Conservation (phyloP, 2,797 vertebrate species). For the Artibeus lituratus region DNA sequence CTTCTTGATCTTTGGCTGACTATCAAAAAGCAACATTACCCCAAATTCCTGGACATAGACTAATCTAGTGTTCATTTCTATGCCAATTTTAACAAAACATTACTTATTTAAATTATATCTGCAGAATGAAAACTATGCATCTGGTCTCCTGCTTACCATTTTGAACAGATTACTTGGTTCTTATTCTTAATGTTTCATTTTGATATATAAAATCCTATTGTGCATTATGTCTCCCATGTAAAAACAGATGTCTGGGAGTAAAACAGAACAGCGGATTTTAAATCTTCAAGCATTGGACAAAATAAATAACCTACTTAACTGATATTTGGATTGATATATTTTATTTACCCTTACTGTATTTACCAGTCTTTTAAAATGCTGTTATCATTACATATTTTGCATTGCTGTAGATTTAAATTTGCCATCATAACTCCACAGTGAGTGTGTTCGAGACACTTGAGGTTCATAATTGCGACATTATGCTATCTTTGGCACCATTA, state of each 20-base stretch:
- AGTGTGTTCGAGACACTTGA: neutral
- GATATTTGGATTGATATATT: neutral
- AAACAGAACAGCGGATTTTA: neutral
- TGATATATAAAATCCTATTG: slow-evolving; percentile 6
- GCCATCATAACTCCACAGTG: neutral
- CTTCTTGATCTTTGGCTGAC: neutral
- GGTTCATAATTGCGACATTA: neutral
- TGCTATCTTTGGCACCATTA: neutral
- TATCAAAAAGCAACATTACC: neutral
- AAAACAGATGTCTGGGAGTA: neutral
- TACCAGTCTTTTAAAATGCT: neutral
- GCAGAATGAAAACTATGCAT: neutral
- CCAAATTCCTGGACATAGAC: neutral
- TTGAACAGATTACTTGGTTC: neutral
- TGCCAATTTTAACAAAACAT: slow-evolving; percentile 26
- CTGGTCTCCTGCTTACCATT: neutral
- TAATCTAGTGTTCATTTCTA: slow-evolving; percentile 10
- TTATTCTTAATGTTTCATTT: slow-evolving; percentile 10
- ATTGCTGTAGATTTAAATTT: neutral
- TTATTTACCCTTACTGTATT: neutral
- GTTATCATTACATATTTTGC: neutral
- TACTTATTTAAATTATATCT: slow-evolving; percentile 42
- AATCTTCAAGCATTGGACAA: neutral
- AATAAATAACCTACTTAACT: neutral
- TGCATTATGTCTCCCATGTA: neutral